These are phyloP conservation scores for Phragmatobia fuliginosa DNA, from an alignment of 2,888 invertebrate genomes.

Conservation along the genomic window DNA sequence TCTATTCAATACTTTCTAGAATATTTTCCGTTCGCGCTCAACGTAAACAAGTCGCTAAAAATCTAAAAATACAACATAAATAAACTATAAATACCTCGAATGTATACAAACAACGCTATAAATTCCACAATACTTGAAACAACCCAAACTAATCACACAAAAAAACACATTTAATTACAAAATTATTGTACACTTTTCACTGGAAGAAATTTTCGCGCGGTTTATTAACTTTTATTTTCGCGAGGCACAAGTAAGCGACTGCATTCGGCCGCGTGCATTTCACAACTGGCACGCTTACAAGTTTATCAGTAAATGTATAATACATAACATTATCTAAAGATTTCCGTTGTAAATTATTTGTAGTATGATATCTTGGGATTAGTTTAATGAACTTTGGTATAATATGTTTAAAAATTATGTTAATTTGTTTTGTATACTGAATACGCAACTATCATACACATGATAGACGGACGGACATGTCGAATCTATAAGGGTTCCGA, in stretches of 20 bases:
- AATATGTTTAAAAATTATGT: not conserved
- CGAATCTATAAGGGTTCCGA: no score
- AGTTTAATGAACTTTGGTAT: constrained; percentile 14
- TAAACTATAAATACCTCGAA: constrained; percentile 9
- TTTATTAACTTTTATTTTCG: constrained; percentile 21
- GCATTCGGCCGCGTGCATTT: constrained; percentile 32
- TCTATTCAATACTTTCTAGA: constrained; percentile 6
- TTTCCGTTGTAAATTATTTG: constrained; percentile 18
- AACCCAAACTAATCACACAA: not conserved
- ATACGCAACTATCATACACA: not conserved
- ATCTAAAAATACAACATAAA: constrained; percentile 12
- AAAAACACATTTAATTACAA: not conserved
- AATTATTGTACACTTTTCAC: not conserved
- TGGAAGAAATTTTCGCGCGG: constrained; percentile 7
- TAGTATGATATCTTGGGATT: constrained; percentile 2
- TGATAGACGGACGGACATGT: no score
- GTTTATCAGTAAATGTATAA: constrained; percentile 3
- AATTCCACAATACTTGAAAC: constrained; percentile 1
- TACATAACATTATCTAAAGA: constrained; percentile 11
- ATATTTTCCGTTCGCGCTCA: not conserved
- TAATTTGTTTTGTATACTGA: not conserved
- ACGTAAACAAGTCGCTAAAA: constrained; percentile 9
- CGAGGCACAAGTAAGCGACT: constrained; percentile 23
- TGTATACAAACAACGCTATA: constrained; percentile 7
- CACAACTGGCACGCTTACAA: constrained; percentile 31